Evolutionary conservation across 2,113 vertebrate species (phyloP), one percentile per base, ranked within the genome.

Genomic region (Bufo bufo): DNA sequence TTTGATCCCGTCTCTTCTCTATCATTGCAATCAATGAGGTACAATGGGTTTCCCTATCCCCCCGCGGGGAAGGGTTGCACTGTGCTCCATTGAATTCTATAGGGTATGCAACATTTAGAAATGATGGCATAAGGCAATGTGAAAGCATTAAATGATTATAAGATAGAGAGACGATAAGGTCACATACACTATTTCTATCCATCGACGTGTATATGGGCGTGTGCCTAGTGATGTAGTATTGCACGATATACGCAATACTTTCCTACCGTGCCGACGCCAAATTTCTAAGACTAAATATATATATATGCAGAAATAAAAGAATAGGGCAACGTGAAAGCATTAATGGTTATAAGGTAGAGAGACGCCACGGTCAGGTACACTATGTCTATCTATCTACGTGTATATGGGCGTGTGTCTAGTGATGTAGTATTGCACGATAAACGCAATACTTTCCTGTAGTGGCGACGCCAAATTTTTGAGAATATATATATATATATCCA

Each of bases 401-500:
- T 33, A 33, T 33, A 33, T 33, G 33, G 33, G 33, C 33, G 33
- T 33, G 33, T 33, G 33, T 33, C 33, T 33, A 33, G 33, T 33
- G 33, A 33, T 33, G 33, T 33, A 33, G 33, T 33, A 33, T 33
- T 33, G 33, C 33, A 33, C 33, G 33, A 33, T 33, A 33, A 1
- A 33, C 33, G 33, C 33, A 33, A 33, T 33, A 33, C 33, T 33
- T 33, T 33, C 33, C 1, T 33, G 1, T 33, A 33, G 33, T 33
- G 33, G 33, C 33, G 33, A 33, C 33, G 33, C 33, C 33, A 33
- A 33, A 33, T 33, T 33, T 33, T 33, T 33, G 33, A 5, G 45
- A 45, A 75, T 75, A 75, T 75, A 75, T 75, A 75, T 75, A 75
- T 75, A 75, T 75, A 75, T 75, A 75, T 75, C 13, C 33, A 33